Conservation (phyloP, 1,140 invertebrate species). For the Drosophila carrolli region DNA sequence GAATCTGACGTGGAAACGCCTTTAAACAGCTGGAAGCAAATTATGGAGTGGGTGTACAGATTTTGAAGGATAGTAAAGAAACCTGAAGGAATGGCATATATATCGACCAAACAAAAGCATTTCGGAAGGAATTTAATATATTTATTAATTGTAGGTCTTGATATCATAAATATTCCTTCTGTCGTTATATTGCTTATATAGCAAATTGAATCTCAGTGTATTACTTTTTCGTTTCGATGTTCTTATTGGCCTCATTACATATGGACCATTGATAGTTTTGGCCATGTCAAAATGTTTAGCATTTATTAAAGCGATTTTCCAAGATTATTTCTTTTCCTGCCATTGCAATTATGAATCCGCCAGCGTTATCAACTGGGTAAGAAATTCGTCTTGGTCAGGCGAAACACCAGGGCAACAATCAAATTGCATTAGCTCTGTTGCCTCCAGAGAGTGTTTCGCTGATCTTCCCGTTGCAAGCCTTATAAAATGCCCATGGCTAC, state of each 20-base stretch:
- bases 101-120: not conserved
- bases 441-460: not conserved
- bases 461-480: conserved; percentile 37
- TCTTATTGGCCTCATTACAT: too few relatives aligned
- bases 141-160: too few relatives aligned
- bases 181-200: too few relatives aligned
- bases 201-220: too few relatives aligned
- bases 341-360: conserved; percentile 36
- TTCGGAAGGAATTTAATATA: too few relatives aligned
- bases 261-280: too few relatives aligned
- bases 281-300: not conserved
- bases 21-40: conserved; percentile 32
- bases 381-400: conserved; percentile 49
- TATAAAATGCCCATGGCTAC: conserved; percentile 69
- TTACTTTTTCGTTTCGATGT: too few relatives aligned
- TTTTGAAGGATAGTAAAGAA: conserved; percentile 1
- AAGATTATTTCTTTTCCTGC: conserved; percentile 6
- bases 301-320: conserved; percentile 29
- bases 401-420: conserved; percentile 53
- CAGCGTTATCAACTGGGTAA: conserved; percentile 41
- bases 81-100: not conserved
- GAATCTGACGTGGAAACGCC: conserved; percentile 30
- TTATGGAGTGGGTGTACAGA: conserved; percentile 6
- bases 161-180: too few relatives aligned
- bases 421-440: conserved; percentile 56